Evolutionary conservation across 1,140 invertebrate species (phyloP).

Genomic region (Drosophila sturtevanti): DNA sequence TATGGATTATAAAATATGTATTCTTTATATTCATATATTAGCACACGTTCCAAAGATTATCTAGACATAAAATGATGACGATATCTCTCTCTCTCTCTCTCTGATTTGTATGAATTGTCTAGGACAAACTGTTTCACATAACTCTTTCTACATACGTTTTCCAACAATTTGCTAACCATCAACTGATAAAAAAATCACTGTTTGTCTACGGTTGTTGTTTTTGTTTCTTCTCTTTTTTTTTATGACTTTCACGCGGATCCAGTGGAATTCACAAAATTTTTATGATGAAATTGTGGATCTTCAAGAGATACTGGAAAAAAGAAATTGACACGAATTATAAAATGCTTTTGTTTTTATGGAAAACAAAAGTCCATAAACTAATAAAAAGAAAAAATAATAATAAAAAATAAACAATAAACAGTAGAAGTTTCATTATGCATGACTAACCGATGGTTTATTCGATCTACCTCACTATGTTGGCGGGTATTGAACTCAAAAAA

Average conservation of each 20-base stretch:
- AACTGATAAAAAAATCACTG: conserved; percentile 33
- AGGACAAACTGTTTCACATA: too few species aligned
- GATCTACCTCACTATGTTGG: neutral
- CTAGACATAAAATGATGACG: conserved; percentile 19
- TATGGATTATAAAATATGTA: neutral
- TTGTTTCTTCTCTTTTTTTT: neutral
- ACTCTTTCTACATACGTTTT: conserved; percentile 10
- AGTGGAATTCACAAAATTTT: conserved; percentile 22
- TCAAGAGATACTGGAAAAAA: conserved; percentile 15
- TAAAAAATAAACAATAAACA: conserved; percentile 45
- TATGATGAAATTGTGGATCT: conserved; percentile 29
- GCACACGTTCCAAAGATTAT: conserved; percentile 32
- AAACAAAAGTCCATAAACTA: conserved; percentile 33
- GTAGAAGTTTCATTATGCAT: conserved; percentile 27
- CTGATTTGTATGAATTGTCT: too few species aligned
- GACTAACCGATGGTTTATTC: neutral
- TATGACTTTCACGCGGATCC: conserved; percentile 47
- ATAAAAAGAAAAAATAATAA: conserved; percentile 1
- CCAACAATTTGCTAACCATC: conserved; percentile 17
- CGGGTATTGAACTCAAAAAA: conserved; percentile 57
- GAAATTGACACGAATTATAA: conserved; percentile 15
- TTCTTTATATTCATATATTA: conserved; percentile 43
- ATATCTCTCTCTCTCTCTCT: too few species aligned
- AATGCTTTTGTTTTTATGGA: conserved; percentile 10
- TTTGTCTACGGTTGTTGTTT: conserved; percentile 4